Evolutionary conservation across 2,797 vertebrate species (phyloP).

Genomic region (Enteromius trimaculatus): DNA sequence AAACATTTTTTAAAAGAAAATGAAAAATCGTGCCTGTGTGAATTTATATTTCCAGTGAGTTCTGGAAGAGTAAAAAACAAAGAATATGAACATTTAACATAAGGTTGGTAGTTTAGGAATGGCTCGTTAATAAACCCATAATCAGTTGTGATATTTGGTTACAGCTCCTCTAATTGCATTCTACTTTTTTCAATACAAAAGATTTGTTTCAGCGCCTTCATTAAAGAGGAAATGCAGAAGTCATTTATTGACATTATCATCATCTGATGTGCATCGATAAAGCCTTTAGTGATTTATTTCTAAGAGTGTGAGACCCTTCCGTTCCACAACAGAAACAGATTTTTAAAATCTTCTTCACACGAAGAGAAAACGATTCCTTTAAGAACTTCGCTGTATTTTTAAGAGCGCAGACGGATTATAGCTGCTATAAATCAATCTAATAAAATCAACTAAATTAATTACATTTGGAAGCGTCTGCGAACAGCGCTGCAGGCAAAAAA

Average conservation of each 20-base stretch:
- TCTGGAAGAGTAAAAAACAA: neutral
- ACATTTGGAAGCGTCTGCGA: slow-evolving; percentile 7
- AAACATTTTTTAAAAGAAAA: neutral
- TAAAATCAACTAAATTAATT: neutral
- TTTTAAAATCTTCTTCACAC: neutral
- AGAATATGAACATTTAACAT: neutral
- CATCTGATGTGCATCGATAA: neutral
- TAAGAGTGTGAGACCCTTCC: neutral
- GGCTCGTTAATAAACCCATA: neutral
- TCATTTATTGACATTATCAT: neutral
- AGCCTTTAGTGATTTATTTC: neutral
- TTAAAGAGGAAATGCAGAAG: neutral
- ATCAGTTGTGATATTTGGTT: neutral
- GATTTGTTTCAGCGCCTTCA: neutral
- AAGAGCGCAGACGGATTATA: neutral
- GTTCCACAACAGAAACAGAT: neutral
- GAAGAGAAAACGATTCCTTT: neutral
- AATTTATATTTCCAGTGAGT: neutral
- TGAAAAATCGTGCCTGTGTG: neutral
- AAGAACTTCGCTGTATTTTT: neutral
- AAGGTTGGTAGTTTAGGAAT: neutral
- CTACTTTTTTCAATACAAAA: neutral
- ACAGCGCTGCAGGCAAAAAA: neutral
- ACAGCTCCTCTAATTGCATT: neutral
- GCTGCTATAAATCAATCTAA: neutral